These are phyloP conservation scores for Phenganax stokvisi DNA, from an alignment of 92 coral and sea anemone species.

Conservation along the genomic window DNA sequence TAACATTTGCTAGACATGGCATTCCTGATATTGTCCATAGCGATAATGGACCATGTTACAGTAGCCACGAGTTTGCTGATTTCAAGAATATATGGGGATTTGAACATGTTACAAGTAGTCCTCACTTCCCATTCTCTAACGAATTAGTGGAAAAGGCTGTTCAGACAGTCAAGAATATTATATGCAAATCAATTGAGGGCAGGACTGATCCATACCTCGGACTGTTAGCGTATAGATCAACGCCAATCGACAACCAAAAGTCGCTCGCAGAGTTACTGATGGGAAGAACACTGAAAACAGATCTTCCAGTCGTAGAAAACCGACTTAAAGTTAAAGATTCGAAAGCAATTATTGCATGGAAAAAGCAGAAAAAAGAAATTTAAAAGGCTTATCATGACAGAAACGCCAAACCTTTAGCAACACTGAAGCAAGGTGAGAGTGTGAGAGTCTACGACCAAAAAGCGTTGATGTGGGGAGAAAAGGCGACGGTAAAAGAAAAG, in stretches of 20 bases:
- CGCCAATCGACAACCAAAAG: constrained; percentile 20
- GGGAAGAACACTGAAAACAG: neutral
- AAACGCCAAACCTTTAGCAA: neutral
- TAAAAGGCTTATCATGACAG: constrained; percentile 2
- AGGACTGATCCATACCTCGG: constrained; percentile 11
- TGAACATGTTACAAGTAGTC: constrained; percentile 13
- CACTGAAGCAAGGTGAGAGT: neutral
- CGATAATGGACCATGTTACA: constrained; percentile 10
- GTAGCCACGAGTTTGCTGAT: neutral
- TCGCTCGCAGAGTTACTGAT: neutral
- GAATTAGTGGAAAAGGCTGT: constrained; percentile 12
- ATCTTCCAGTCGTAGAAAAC: constrained; percentile 4
- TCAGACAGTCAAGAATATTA: constrained; percentile 3
- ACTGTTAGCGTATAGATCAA: constrained; percentile 20
- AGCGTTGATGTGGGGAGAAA: neutral
- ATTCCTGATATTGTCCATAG: constrained; percentile 25
- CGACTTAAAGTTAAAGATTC: constrained; percentile 11
- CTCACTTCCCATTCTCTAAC: neutral
- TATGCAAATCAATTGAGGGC: neutral
- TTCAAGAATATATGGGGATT: constrained; percentile 11
- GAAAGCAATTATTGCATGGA: constrained; percentile 3
- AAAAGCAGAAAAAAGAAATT: neutral
- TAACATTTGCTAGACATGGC: constrained; percentile 4
- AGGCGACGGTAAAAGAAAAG: neutral
- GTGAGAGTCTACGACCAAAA: neutral